These are phyloP conservation scores for Netta rufina DNA, from an alignment of 2,797 vertebrate genomes.

Conservation along the genomic window DNA sequence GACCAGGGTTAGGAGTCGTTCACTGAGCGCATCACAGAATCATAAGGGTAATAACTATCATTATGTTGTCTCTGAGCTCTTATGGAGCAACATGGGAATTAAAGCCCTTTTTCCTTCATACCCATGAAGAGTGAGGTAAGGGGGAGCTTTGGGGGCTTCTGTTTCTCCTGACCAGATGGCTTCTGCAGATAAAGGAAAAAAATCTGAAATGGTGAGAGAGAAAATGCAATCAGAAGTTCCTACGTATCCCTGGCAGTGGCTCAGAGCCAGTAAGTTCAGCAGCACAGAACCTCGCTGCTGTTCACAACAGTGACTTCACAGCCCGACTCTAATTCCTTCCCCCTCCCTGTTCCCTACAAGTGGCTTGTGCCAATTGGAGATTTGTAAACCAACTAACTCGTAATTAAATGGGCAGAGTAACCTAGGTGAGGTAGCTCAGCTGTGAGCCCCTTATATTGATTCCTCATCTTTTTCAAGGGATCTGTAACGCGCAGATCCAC, in stretches of 20 bases:
- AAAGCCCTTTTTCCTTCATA: background rate
- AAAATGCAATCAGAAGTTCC: background rate
- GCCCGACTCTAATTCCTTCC: background rate
- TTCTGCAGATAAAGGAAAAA: background rate
- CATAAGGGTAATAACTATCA: background rate
- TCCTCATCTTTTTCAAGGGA: background rate
- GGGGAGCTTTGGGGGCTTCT: background rate
- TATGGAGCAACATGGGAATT: background rate
- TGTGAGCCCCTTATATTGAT: background rate
- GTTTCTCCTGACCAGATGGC: background rate
- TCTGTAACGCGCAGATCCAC: background rate
- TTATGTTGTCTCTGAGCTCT: background rate
- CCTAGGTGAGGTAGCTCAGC: background rate
- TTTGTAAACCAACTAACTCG: background rate
- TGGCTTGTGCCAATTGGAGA: background rate
- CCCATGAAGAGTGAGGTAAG: background rate
- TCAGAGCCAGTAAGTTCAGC: background rate
- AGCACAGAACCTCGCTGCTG: background rate
- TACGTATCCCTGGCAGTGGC: background rate
- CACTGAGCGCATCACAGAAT: background rate
- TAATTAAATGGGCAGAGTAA: background rate
- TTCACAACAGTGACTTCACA: slow-evolving; percentile 25
- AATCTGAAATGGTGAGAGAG: background rate
- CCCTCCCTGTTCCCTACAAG: no score
- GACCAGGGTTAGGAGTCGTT: background rate